Evolutionary conservation across 1,140 invertebrate species (phyloP).

Genomic region (Brachionus sp.): DNA sequence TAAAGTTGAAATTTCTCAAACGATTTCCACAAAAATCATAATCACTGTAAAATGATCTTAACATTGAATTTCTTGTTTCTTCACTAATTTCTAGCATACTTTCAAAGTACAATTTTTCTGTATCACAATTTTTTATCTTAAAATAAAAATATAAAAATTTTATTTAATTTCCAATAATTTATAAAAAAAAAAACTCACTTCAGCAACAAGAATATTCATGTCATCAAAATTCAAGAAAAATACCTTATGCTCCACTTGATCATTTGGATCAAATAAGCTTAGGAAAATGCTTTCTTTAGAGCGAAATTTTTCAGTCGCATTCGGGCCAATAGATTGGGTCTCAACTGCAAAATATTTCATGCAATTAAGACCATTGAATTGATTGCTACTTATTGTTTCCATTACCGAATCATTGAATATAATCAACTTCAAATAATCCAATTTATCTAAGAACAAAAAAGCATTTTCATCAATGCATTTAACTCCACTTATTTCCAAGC

Average conservation of each 20-base stretch:
- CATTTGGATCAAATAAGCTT: not conserved
- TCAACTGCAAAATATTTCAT: not conserved
- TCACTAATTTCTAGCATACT: not conserved
- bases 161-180: not conserved
- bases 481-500: not conserved
- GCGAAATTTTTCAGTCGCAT: not conserved
- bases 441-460: not conserved
- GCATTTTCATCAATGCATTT: not conserved
- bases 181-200: not conserved
- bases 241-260: not conserved
- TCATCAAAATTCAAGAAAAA: constrained; percentile 14
- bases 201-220: not conserved
- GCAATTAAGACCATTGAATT: constrained; percentile 1
- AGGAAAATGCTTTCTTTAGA: not conserved
- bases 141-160: not conserved
- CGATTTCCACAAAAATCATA: constrained; percentile 29
- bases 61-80: not conserved
- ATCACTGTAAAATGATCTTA: constrained; percentile 12
- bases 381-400: not conserved
- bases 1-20: not conserved
- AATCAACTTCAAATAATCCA: not conserved
- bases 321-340: not conserved
- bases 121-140: not conserved
- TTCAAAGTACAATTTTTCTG: not conserved
- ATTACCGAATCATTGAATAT: not conserved